Percentiles rank a stretch among this genome's conserved stretches.
phyloP scores from a whole-genome alignment of 2,113 vertebrate species.

The Trichomycterus rosablanca region DNA sequence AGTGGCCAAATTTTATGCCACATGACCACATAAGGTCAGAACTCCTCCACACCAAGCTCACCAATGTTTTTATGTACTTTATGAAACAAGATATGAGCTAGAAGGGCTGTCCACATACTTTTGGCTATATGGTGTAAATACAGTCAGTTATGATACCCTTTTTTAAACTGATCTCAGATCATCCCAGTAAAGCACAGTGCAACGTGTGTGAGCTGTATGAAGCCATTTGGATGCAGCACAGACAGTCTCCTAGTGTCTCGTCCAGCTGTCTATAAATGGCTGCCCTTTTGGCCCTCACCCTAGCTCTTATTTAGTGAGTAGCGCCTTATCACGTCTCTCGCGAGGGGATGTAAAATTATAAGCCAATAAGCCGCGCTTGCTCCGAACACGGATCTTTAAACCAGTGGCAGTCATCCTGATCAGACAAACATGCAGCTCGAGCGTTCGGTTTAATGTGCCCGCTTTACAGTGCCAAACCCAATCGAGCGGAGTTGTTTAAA shows the following conservation, averaged over 20 bases:
- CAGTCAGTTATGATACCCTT: too few species aligned
- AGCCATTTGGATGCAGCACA: conserved; percentile 19
- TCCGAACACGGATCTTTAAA: background rate
- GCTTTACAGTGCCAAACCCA: conserved; percentile 13
- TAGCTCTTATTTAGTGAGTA: conserved; percentile 3
- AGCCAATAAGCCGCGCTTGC: conserved; percentile 3
- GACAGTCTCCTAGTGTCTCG: conserved; percentile 22
- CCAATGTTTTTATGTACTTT: too few species aligned
- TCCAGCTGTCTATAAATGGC: conserved; percentile 34
- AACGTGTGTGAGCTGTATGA: background rate
- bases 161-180: background rate
- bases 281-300: conserved; percentile 26
- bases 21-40: too few species aligned
- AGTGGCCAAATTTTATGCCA: too few species aligned
- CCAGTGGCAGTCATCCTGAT: background rate
- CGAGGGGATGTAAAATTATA: conserved; percentile 1
- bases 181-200: background rate
- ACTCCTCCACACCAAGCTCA: too few species aligned
- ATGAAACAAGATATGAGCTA: too few species aligned
- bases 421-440: conserved; percentile 4
- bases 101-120: too few species aligned
- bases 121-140: too few species aligned
- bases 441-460: conserved; percentile 19
- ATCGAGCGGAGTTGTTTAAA: conserved; percentile 9
- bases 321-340: background rate